Evolutionary conservation across 2,888 invertebrate genomes (phyloP), one percentile per base, ranked within the genome.

Genomic region (Mechanitis mazaeus): DNA sequence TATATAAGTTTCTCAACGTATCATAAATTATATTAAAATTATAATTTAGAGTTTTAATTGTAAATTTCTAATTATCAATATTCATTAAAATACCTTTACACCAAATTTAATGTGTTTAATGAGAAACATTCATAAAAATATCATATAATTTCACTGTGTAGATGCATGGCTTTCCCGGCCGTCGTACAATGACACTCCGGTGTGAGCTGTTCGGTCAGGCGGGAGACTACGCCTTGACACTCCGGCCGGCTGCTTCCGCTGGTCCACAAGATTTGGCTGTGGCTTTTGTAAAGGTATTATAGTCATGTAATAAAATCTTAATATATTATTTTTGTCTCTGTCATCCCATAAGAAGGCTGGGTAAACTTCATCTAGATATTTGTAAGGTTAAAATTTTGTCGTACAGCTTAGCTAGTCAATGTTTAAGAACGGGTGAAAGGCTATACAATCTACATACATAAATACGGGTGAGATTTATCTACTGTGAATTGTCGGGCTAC

Each of bases 151-250:
- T n/a, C 3, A 53, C 38, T 90, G n/a, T 66, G 78, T 69, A 89
- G 90, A 86, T 90, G 83, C 86, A 89, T 67, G 90, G 85, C 0
- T 90, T 95, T 81, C 94, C 95, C 33, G 93, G 93, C n/a, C 91
- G 93, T 45, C 92, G 93, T 53, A 91, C 93, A 28, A 88, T 95
- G 75, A 92, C 92, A 3, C 86, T 96, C 35, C 91, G 94, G 45
- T 96, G 96, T 75, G 94, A 96, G 75, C 91, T 95, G 46, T 96
- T 96, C 72, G 96, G 96, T 1, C 91, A 95, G 68, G 95, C 95
- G 0, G 96, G 96, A 0, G 94, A 95, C 82, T 96, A 96, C 78
- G 94, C 94, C 0, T 88, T 96, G 5, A 93, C 94, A 58, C 79
- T 96, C 62, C 90, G 94, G 46, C 94, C 96, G 0, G 92, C 94